Conservation (phyloP, 2,888 invertebrate genomes). For the Pristionchus maxplancki region DNA sequence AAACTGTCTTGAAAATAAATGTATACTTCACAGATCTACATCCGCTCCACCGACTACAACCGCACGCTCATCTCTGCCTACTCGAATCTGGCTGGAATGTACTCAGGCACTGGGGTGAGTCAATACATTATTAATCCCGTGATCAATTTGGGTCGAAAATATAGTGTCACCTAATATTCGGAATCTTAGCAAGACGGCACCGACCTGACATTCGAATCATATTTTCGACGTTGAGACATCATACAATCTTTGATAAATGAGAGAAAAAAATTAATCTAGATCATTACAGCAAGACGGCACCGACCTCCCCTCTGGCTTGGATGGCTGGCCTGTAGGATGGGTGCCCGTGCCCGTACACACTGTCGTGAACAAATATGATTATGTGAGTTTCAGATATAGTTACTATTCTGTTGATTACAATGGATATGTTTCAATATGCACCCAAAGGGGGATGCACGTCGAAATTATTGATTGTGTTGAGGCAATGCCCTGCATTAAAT, state of each 20-base stretch:
- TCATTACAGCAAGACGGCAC: neutral
- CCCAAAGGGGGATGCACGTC: too few relatives aligned
- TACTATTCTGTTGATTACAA: neutral
- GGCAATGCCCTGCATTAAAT: too few relatives aligned
- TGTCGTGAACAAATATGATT: conserved; percentile 62
- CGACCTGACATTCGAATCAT: too few relatives aligned
- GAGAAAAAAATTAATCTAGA: neutral
- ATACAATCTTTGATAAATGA: too few relatives aligned
- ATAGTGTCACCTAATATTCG: too few relatives aligned
- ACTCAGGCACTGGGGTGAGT: conserved; percentile 5
- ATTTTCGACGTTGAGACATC: too few relatives aligned
- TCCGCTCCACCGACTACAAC: conserved; percentile 78
- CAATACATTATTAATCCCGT: too few relatives aligned
- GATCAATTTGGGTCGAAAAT: too few relatives aligned
- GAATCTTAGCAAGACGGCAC: too few relatives aligned
- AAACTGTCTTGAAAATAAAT: neutral
- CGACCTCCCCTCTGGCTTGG: neutral
- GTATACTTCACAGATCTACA: conserved; percentile 66
- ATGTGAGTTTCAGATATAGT: neutral
- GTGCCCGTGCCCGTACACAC: conserved; percentile 73
- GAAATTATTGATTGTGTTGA: too few relatives aligned
- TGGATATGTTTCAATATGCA: neutral
- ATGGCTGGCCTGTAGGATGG: conserved; percentile 67
- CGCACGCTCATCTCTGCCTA: conserved; percentile 86
- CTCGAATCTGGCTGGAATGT: conserved; percentile 88